Base-by-base conservation (phyloP, 2,797 vertebrate genomes). In the Pelobates cultripes region DNA sequence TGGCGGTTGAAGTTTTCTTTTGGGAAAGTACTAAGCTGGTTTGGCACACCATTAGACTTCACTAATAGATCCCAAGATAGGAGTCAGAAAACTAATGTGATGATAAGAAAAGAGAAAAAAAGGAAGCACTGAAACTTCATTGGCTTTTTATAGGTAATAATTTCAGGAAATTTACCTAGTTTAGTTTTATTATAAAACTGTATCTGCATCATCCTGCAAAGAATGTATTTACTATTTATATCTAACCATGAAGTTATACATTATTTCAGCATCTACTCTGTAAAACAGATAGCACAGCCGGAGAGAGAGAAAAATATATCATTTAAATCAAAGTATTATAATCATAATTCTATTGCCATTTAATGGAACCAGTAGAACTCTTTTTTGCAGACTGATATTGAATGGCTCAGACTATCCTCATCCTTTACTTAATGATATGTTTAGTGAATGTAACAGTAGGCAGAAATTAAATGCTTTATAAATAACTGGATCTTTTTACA, bases 401-500 rank as follows among this genome's bases (percentile, higher is more conserved):
- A 78, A 83, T 83, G 64, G 68, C 63, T 73, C 41, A 47, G 63
- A 70, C 64, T 44, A 4, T 73, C 76, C 41, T 82, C 63, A 73
- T 68, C 61, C 73, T 78, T 83, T 83, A 68, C 76, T 75, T 83
- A 83, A 83, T 83, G 76, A 83, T 70, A 83, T 83, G 76, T 79
- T 79, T 70, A 43, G 82, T 67, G 68, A 44, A 45, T 79, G 77
- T 79, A 84, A 75, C 76, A 78, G 70, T 79, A 76, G 66, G 67
- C 72, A 66, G 67, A 84, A 53, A 71, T 75, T 69, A 84, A 64
- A 64, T 84, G 77, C 66, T 79, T 64, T 79, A 83, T 79, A 83
- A 70, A 83, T 83, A 79, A 84, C 82, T 84, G 57, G 1, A 51
- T 75, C 66, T 79, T 79, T 57, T 79, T 70, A 79, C 78, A 71